phyloP scores from a whole-genome alignment of 2,888 invertebrate genomes.

The Drosophila helvetica region DNA sequence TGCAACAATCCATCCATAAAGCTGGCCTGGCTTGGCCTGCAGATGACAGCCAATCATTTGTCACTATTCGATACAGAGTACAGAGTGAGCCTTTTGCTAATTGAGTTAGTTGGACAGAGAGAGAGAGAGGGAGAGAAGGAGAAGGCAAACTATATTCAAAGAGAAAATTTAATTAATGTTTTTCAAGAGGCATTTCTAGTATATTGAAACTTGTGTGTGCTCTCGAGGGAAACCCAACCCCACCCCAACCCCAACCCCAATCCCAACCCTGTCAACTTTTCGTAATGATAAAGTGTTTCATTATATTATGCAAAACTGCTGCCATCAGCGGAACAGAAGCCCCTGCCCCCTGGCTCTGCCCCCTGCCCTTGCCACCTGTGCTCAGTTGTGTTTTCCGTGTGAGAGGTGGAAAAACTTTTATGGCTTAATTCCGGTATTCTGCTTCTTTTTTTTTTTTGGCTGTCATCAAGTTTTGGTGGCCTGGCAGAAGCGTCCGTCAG shows the following conservation, averaged over 20 bases:
- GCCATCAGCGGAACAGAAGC: not conserved
- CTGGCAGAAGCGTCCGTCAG: slow-evolving; percentile 31
- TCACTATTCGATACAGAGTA: slow-evolving; percentile 3
- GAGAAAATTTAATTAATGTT: too few relatives aligned
- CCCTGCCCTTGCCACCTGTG: slow-evolving; percentile 17
- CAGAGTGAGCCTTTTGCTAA: slow-evolving; percentile 26
- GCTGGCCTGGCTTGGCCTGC: slow-evolving; percentile 24
- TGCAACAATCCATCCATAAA: slow-evolving; percentile 19
- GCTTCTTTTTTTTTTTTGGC: slow-evolving; percentile 18
- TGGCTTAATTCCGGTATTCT: slow-evolving; percentile 47
- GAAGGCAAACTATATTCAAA: too few relatives aligned
- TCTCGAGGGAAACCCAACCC: too few relatives aligned
- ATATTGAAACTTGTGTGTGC: not conserved
- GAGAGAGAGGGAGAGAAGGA: slow-evolving; percentile 3
- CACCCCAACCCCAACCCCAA: too few relatives aligned
- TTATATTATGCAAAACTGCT: slow-evolving; percentile 23
- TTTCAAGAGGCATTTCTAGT: too few relatives aligned
- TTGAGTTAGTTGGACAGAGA: slow-evolving; percentile 8
- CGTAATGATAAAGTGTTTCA: slow-evolving; percentile 74
- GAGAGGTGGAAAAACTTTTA: slow-evolving; percentile 57
- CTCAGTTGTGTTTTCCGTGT: not conserved
- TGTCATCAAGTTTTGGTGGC: slow-evolving; percentile 43
- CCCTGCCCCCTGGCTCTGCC: not conserved
- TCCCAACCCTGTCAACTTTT: slow-evolving; percentile 59
- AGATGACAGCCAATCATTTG: slow-evolving; percentile 32